phyloP scores from a whole-genome alignment of 1,140 invertebrate species.

The Brachionus calyciflorus region DNA sequence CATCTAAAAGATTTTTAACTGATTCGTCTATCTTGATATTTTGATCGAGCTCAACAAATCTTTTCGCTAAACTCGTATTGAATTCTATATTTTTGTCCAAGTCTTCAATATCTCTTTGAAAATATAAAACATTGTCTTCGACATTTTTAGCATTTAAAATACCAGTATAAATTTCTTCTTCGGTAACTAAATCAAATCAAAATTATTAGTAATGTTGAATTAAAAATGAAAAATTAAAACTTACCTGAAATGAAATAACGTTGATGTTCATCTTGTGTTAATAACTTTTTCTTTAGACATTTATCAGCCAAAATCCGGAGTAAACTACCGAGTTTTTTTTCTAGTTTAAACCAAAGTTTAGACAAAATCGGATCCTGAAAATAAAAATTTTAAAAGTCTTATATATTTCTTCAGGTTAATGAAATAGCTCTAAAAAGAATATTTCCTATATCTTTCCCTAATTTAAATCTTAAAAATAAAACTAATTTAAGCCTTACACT shows the following conservation, averaged over 20 bases:
- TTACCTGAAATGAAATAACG: slow-evolving; percentile 20
- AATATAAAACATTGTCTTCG: not conserved
- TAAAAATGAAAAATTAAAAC: not conserved
- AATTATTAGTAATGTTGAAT: not conserved
- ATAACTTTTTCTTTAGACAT: slow-evolving; percentile 4
- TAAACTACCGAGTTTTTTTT: slow-evolving; percentile 3
- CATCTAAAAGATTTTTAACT: slow-evolving; percentile 16
- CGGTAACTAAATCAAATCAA: not conserved
- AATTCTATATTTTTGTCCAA: slow-evolving; percentile 14
- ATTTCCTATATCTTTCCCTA: not conserved
- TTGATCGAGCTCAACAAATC: not conserved
- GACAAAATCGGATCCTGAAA: not conserved
- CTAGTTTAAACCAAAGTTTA: slow-evolving; percentile 13
- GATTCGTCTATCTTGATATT: not conserved
- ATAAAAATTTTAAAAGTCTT: not conserved
- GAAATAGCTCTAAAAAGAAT: not conserved
- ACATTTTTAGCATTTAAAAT: slow-evolving; percentile 34
- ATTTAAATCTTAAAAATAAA: not conserved
- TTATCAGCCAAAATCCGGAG: not conserved
- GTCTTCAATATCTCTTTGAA: slow-evolving; percentile 41
- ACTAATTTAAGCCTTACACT: not conserved
- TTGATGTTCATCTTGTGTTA: not conserved
- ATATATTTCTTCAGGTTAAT: not conserved
- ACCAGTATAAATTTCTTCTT: slow-evolving; percentile 36
- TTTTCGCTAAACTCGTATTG: not conserved